These are phyloP conservation scores for Nothobranchius kuhntae DNA, from an alignment of 2,113 vertebrate genomes.

Conservation along the genomic window DNA sequence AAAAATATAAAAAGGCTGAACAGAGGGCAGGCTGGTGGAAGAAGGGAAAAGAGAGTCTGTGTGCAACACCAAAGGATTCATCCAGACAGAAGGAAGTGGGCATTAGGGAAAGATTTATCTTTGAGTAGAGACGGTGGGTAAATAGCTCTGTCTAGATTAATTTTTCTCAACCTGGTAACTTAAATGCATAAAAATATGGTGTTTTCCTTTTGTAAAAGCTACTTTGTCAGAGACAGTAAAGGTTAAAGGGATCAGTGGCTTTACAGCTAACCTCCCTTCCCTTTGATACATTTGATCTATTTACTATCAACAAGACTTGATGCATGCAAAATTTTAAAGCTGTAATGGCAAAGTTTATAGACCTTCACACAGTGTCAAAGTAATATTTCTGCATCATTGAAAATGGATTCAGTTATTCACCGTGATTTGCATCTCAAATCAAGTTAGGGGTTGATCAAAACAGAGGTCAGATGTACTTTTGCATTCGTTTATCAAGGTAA, in stretches of 20 bases:
- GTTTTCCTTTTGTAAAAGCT: conserved; percentile 60
- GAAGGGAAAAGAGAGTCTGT: conserved; percentile 8
- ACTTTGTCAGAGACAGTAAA: conserved; percentile 56
- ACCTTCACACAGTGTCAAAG: conserved; percentile 45
- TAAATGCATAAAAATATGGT: conserved; percentile 48
- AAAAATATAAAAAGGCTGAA: not conserved
- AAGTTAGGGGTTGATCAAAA: conserved; percentile 1
- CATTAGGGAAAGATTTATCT: conserved; percentile 38
- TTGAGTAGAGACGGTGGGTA: conserved; percentile 52
- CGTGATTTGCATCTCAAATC: conserved; percentile 48
- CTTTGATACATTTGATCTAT: conserved; percentile 44
- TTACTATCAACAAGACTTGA: conserved; percentile 38
- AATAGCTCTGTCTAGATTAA: conserved; percentile 69
- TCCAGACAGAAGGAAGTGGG: conserved; percentile 43
- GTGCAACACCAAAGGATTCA: conserved; percentile 28
- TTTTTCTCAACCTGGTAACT: conserved; percentile 50
- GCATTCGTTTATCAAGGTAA: no score
- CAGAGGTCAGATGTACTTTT: no score
- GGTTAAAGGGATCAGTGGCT: conserved; percentile 68
- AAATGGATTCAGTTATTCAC: conserved; percentile 29
- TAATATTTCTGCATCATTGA: conserved; percentile 42
- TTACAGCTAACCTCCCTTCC: conserved; percentile 46
- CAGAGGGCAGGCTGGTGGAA: conserved; percentile 16
- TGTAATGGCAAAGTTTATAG: conserved; percentile 56
- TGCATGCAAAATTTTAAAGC: conserved; percentile 49